Percentiles rank a stretch among this genome's conserved stretches.
Conservation (phyloP, 2,797 vertebrate species). For the Argentina silus region DNA sequence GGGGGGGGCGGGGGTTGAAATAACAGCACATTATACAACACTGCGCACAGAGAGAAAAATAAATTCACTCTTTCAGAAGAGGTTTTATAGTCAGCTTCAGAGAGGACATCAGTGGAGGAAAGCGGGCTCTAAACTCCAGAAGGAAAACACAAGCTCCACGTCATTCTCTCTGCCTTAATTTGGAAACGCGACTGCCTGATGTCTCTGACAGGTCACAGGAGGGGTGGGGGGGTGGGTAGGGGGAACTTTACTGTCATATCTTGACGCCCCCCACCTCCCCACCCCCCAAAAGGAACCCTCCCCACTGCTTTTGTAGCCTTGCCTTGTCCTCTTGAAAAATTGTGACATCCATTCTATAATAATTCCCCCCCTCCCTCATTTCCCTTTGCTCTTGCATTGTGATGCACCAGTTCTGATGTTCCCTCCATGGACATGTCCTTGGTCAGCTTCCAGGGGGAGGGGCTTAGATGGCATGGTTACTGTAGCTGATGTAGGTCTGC, state of each 20-base stretch:
- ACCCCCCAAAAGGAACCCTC: constrained; percentile 27
- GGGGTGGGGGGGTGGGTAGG: constrained; percentile 61
- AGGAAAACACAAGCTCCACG: constrained; percentile 60
- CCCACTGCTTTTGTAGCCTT: constrained; percentile 50
- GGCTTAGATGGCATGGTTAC: constrained; percentile 92
- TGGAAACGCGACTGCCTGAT: constrained; percentile 53
- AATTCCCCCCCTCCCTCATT: constrained; percentile 6
- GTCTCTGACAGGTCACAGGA: constrained; percentile 34
- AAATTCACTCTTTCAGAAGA: constrained; percentile 11
- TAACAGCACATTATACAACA: background rate
- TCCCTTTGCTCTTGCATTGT: constrained; percentile 41
- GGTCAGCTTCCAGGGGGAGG: constrained; percentile 34
- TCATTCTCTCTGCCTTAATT: constrained; percentile 54
- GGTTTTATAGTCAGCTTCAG: background rate
- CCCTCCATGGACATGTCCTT: constrained; percentile 46
- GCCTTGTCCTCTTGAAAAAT: constrained; percentile 50
- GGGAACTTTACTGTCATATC: constrained; percentile 61
- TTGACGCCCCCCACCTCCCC: constrained; percentile 38
- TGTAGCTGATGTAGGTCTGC: constrained; percentile 97
- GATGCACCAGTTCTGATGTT: constrained; percentile 51
- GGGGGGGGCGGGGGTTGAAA: background rate
- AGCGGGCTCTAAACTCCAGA: constrained; percentile 67
- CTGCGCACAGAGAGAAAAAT: constrained; percentile 1
- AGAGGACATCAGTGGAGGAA: constrained; percentile 11
- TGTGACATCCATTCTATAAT: constrained; percentile 57